Percentiles rank a stretch among this genome's conserved stretches.
phyloP scores from a whole-genome alignment of 1,140 invertebrate species.

The Rhopalosiphum maidis region DNA sequence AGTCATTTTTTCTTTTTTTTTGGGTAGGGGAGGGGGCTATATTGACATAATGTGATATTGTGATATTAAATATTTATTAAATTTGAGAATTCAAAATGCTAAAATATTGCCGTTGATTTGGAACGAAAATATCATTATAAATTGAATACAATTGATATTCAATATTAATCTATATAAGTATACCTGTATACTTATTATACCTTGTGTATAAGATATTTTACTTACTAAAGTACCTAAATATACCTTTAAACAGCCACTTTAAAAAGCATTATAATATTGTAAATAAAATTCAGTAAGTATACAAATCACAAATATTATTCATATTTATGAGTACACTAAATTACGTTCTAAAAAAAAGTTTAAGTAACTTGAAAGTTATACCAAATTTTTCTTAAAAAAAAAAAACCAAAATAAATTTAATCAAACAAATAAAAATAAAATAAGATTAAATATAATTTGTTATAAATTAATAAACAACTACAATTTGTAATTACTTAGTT shows the following conservation, averaged over 20 bases:
- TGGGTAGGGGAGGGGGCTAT: neutral
- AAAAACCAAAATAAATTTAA: no score
- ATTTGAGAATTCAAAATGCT: neutral
- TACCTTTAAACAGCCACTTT: neutral
- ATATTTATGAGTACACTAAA: neutral
- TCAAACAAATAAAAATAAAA: no score
- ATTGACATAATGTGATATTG: neutral
- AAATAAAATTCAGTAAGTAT: neutral
- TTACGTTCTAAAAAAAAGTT: neutral
- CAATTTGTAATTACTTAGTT: no score
- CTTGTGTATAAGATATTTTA: neutral
- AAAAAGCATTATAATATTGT: neutral
- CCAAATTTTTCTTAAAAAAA: neutral
- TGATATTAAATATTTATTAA: neutral
- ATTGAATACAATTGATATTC: neutral
- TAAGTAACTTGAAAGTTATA: neutral
- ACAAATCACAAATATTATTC: neutral
- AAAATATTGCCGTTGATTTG: neutral
- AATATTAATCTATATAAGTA: neutral
- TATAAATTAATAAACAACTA: no score
- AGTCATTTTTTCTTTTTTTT: no score
- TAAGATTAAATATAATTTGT: no score
- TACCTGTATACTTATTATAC: neutral
- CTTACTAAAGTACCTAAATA: no score
- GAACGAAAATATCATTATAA: neutral